A percentile compares a stretch with the other conserved stretches of the same genome.
These are phyloP conservation scores for Liposcelis brunnea DNA, from an alignment of 2,888 invertebrate species.

Conservation along the genomic window DNA sequence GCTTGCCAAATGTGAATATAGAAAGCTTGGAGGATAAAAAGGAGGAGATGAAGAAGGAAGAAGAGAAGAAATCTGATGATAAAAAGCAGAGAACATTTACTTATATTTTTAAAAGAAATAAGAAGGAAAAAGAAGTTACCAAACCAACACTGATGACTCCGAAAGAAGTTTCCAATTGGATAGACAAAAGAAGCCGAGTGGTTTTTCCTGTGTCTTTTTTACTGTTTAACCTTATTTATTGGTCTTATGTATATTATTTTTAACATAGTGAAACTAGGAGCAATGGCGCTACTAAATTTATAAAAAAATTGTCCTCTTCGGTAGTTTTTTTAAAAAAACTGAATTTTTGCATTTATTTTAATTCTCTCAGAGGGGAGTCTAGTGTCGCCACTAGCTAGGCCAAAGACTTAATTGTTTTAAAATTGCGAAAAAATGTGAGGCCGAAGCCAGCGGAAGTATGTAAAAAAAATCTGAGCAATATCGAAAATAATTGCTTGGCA, in stretches of 20 bases:
- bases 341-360: too few species aligned
- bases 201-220: conserved; percentile 61
- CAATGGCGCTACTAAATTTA: background rate
- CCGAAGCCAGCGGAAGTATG: too few species aligned
- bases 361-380: too few species aligned
- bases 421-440: too few species aligned
- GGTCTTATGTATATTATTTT: conserved; percentile 27
- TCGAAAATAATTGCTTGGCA: too few species aligned
- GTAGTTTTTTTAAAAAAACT: too few species aligned
- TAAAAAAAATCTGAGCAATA: too few species aligned
- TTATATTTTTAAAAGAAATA: too few species aligned
- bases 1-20: background rate
- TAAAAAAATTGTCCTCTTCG: background rate
- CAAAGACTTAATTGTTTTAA: too few species aligned
- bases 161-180: conserved; percentile 74
- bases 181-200: conserved; percentile 59
- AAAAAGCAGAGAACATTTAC: too few species aligned
- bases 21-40: background rate
- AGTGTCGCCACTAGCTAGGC: too few species aligned
- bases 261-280: background rate
- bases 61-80: background rate
- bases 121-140: too few species aligned
- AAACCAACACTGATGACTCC: conserved; percentile 42
- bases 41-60: conserved; percentile 12
- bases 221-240: conserved; percentile 61